Conservation (phyloP, 1,140 invertebrate species). For the Drosophila burlai region DNA sequence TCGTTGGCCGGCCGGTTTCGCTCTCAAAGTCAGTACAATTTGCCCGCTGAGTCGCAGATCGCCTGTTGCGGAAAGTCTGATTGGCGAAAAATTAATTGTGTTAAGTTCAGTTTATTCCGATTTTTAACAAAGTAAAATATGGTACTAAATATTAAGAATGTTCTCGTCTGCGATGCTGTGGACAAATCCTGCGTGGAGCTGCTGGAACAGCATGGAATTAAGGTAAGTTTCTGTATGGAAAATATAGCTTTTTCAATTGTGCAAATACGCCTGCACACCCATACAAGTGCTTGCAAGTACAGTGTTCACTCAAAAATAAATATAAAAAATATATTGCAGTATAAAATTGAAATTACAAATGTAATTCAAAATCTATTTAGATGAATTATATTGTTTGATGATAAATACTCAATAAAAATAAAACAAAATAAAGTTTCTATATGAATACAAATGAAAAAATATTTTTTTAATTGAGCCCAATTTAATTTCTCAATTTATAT, state of each 20-base stretch:
- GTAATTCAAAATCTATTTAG: neutral
- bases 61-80: constrained; percentile 10
- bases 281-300: constrained; percentile 28
- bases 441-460: neutral
- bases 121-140: constrained; percentile 50
- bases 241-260: neutral
- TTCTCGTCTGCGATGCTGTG: constrained; percentile 97
- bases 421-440: neutral
- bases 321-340: neutral
- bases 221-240: constrained; percentile 86
- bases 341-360: neutral
- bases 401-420: neutral
- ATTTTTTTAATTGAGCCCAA: too few relatives aligned
- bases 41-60: constrained; percentile 43
- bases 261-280: constrained; percentile 18
- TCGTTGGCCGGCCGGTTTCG: constrained; percentile 34
- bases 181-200: constrained; percentile 93
- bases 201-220: constrained; percentile 91
- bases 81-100: constrained; percentile 3
- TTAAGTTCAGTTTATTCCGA: neutral
- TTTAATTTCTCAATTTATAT: neutral
- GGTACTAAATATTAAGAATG: constrained; percentile 88
- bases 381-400: neutral
- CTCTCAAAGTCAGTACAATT: constrained; percentile 60
- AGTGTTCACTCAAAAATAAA: neutral